phyloP scores from a whole-genome alignment of 2,113 vertebrate species.

The Chamaea fasciata region DNA sequence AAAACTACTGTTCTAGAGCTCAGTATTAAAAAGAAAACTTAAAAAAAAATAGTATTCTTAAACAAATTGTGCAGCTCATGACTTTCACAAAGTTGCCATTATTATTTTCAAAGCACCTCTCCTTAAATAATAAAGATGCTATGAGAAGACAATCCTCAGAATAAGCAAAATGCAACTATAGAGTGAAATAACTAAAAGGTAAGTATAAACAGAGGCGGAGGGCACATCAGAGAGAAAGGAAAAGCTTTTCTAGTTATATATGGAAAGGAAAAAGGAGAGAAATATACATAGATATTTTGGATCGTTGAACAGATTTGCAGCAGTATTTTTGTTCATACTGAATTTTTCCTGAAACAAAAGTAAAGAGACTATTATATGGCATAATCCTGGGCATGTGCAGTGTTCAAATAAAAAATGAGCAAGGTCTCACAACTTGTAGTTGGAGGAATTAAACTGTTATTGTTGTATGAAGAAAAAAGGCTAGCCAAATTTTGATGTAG shows the following conservation, averaged over 20 bases:
- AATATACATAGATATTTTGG: background rate
- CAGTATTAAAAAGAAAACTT: background rate
- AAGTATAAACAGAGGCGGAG: background rate
- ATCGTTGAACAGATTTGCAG: background rate
- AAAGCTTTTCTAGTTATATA: background rate
- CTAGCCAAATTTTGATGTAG: background rate
- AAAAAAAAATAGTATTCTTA: background rate
- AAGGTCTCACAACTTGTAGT: background rate
- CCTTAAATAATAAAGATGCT: background rate
- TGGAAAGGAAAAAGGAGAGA: background rate
- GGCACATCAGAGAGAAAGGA: background rate
- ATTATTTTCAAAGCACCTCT: background rate
- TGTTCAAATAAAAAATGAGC: background rate
- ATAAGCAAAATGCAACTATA: background rate
- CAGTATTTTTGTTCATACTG: background rate
- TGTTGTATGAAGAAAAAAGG: background rate
- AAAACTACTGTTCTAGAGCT: background rate
- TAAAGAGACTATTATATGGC: background rate
- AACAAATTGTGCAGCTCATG: background rate
- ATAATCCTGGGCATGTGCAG: background rate
- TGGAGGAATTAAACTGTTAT: background rate
- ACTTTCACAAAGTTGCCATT: background rate
- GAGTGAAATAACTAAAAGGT: background rate
- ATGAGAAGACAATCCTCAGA: background rate
- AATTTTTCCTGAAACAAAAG: background rate